These are phyloP conservation scores for Actenoides hombroni DNA, from an alignment of 2,113 vertebrate genomes.

Conservation along the genomic window DNA sequence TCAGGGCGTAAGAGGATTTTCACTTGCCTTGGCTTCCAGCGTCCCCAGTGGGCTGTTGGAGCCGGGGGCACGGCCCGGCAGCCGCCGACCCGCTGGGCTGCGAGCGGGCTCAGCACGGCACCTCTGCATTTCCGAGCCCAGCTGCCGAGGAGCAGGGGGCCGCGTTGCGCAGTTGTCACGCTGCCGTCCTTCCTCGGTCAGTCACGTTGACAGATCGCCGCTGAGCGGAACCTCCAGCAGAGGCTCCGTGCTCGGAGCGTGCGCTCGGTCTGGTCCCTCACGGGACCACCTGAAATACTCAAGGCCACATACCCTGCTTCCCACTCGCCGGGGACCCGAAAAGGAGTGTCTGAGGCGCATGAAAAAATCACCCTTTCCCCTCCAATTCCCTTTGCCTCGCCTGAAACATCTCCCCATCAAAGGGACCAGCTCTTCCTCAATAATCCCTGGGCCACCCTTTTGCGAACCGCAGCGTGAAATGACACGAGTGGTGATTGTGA, in stretches of 20 bases:
- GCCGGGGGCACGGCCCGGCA: rapidly evolving
- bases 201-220: rapidly evolving
- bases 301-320: rapidly evolving
- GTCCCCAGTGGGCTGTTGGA: background rate
- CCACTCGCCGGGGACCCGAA: no score
- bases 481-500: background rate
- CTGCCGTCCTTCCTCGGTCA: background rate
- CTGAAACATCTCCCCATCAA: background rate
- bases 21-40: background rate
- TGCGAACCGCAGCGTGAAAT: background rate
- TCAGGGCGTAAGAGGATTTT: background rate
- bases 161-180: rapidly evolving
- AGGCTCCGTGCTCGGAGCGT: rapidly evolving
- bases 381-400: background rate
- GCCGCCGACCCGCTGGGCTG: background rate
- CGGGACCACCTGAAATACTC: rapidly evolving
- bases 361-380: background rate
- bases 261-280: rapidly evolving
- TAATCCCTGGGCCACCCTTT: background rate
- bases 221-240: background rate
- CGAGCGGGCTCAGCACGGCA: background rate
- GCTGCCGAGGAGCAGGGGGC: no score
- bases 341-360: no score
- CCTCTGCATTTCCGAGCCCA: background rate
- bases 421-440: background rate